A percentile compares a stretch with the other conserved stretches of the same genome.
These are phyloP conservation scores for Chelonoidis abingdonii DNA, from an alignment of 2,113 vertebrate genomes.

Conservation along the genomic window DNA sequence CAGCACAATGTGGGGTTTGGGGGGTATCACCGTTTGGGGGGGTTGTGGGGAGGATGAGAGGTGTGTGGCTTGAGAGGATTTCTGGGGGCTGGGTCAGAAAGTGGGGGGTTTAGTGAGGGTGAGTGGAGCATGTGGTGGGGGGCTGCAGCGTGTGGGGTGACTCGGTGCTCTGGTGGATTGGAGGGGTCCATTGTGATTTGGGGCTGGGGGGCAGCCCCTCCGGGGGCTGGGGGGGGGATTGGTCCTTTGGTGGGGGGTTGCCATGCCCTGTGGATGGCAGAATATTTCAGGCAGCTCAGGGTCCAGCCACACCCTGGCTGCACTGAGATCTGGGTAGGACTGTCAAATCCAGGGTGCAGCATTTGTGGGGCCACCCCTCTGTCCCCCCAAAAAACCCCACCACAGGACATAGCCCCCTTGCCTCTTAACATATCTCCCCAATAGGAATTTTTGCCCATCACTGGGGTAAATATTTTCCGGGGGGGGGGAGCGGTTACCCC, in stretches of 20 bases:
- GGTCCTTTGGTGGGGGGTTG: too few species aligned
- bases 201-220: neutral
- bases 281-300: neutral
- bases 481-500: too few species aligned
- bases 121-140: neutral
- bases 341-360: neutral
- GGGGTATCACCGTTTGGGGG: neutral
- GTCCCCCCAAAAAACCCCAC: neutral
- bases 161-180: neutral
- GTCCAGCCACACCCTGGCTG: neutral
- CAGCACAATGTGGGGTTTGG: neutral
- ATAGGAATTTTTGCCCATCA: neutral
- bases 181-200: neutral
- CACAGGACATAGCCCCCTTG: too few species aligned
- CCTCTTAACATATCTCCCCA: neutral
- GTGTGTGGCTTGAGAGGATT: too few species aligned
- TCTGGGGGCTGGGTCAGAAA: too few species aligned
- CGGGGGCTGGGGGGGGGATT: too few species aligned
- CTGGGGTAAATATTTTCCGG: neutral
- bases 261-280: neutral
- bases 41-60: neutral
- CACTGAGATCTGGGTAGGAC: neutral
- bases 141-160: neutral
- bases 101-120: neutral
- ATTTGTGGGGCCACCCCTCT: neutral